Evolutionary conservation across 2,113 vertebrate species (phyloP).

Genomic region (Eptatretus burgeri): DNA sequence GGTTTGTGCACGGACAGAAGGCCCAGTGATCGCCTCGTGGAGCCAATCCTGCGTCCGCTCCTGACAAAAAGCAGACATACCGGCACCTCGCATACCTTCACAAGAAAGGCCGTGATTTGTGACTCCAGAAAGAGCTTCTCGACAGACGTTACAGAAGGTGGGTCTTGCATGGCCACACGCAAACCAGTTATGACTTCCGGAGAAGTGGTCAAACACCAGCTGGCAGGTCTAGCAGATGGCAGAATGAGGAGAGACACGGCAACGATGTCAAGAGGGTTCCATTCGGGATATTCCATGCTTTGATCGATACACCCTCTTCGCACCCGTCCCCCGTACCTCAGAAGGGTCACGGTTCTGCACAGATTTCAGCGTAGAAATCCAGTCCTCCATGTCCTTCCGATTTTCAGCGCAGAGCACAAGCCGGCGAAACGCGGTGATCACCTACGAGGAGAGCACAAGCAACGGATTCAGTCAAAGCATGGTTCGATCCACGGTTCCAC

Average conservation of each 20-base stretch:
- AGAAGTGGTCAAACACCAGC: conserved; percentile 99
- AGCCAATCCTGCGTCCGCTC: too few species aligned
- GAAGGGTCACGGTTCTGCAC: conserved; percentile 79
- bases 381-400: conserved; percentile 69
- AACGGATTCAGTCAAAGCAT: too few species aligned
- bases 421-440: conserved; percentile 58
- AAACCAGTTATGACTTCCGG: conserved; percentile 99
- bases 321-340: conserved; percentile 32
- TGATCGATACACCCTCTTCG: too few species aligned
- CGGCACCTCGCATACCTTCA: conserved; percentile 36
- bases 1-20: too few species aligned
- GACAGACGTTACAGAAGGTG: conserved; percentile 89
- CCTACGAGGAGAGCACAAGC: conserved; percentile 20
- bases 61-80: too few species aligned
- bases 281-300: too few species aligned
- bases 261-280: too few species aligned
- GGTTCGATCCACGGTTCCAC: too few species aligned
- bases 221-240: conserved; percentile 68
- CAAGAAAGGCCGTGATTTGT: conserved; percentile 93
- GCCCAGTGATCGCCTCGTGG: too few species aligned
- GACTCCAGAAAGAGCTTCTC: conserved; percentile 83
- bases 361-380: conserved; percentile 60
- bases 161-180: conserved; percentile 93
- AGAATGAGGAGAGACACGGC: conserved; percentile 13
- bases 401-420: conserved; percentile 57